Base-by-base conservation (phyloP, 2,797 vertebrate genomes). In the Trachops cirrhosus region DNA sequence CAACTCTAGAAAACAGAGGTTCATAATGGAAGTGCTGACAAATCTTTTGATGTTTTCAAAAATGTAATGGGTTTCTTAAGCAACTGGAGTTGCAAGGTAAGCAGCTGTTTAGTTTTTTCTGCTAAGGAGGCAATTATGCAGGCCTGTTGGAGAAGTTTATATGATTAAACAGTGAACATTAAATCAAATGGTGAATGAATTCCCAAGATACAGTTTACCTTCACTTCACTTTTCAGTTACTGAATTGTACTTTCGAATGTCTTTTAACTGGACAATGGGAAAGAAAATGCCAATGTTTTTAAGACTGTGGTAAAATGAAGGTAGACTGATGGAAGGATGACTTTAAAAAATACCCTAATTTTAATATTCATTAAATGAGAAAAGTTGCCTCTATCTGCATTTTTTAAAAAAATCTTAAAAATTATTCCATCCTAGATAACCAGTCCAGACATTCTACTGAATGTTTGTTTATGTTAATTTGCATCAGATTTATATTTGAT, bases 151-250 rank as follows among this genome's bases (percentile, higher is more conserved):
- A 97, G 92, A 97, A 97, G 93, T 98, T 98, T 97, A 96, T 98
- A 97, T 96, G 97, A 98, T 98, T 97, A 98, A 98, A 98, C 26
- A 97, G 96, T 94, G 93, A 97, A 98, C 96, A 95, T 98, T 97
- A 98, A 98, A 98, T 98, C 97, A 98, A 97, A 97, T 94, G 87
- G 90, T 95, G 96, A 98, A 89, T 96, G 96, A 98, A 98, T 98
- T 48, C 97, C 93, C 97, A 94, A 94, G 95, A 97, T 95, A 93
- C 39, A 94, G 92, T 68, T 59, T 46, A 96, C 93, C 95, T 97
- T 96, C 88, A 87, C 88, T 96, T 96, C 95, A 96, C 59, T 96
- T 96, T 37, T 90, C 94, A 97, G 88, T 95, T 85, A 96, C 86
- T 77, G 84, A 89, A 75, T 50, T 94, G 78, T 89, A 89, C 97